These are phyloP conservation scores for Gonatopus flavifemur DNA, from an alignment of 1,140 invertebrate genomes.

Conservation along the genomic window DNA sequence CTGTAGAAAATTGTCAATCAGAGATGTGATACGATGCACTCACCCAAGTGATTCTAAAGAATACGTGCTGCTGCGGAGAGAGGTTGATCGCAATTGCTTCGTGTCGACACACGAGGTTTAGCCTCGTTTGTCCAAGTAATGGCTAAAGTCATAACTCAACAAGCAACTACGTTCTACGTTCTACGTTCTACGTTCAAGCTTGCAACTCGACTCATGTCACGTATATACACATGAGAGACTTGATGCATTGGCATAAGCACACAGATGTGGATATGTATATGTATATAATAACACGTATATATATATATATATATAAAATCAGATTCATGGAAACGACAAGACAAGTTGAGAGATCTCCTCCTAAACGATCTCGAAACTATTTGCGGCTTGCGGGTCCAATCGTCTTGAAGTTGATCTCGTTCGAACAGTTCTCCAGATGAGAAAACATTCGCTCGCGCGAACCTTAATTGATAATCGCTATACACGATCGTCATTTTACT, in stretches of 20 bases:
- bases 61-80: background rate
- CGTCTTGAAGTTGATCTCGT: constrained; percentile 11
- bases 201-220: constrained; percentile 6
- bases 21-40: too few species aligned
- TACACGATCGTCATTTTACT: too few species aligned
- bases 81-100: constrained; percentile 7
- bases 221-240: constrained; percentile 4
- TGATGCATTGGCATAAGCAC: constrained; percentile 5
- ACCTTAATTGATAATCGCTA: background rate
- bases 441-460: constrained; percentile 8
- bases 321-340: constrained; percentile 36
- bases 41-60: constrained; percentile 13
- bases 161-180: too few species aligned
- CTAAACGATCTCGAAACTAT: constrained; percentile 13
- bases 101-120: constrained; percentile 50
- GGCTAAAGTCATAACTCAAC: constrained; percentile 44
- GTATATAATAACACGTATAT: background rate
- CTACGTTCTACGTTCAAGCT: too few species aligned
- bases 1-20: too few species aligned
- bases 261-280: constrained; percentile 2
- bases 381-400: constrained; percentile 3
- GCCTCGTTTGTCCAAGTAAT: constrained; percentile 49
- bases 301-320: constrained; percentile 3
- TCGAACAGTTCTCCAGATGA: background rate
- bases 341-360: constrained; percentile 13